A percentile compares a stretch with the other conserved stretches of the same genome.
phyloP scores from a whole-genome alignment of 2,888 invertebrate species.

The Apotomis betuletana region DNA sequence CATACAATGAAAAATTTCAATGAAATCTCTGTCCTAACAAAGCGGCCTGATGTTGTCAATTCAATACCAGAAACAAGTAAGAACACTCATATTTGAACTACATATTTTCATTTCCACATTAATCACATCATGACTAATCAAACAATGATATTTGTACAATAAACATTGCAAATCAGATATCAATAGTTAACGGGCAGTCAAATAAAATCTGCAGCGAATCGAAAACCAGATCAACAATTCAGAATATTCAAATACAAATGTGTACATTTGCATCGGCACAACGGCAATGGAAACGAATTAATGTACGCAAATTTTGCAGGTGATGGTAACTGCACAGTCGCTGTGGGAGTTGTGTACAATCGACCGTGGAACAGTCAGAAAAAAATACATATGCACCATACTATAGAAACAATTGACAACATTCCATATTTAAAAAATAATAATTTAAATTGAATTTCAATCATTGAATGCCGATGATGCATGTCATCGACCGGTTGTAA shows the following conservation, averaged over 20 bases:
- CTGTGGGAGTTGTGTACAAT: neutral
- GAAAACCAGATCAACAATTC: conserved; percentile 35
- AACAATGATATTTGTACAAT: conserved; percentile 6
- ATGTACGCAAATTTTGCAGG: conserved; percentile 36
- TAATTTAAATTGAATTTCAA: too few relatives aligned
- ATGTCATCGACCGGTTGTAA: too few relatives aligned
- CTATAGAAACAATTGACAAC: too few relatives aligned
- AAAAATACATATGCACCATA: too few relatives aligned
- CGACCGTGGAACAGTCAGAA: too few relatives aligned
- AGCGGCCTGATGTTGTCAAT: too few relatives aligned
- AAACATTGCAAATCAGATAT: conserved; percentile 12
- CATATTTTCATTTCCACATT: neutral
- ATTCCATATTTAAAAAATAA: too few relatives aligned
- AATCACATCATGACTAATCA: neutral
- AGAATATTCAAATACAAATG: conserved; percentile 27
- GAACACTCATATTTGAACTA: neutral
- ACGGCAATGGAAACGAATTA: conserved; percentile 35
- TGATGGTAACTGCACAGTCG: neutral
- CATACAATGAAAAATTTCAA: too few relatives aligned
- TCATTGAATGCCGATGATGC: too few relatives aligned
- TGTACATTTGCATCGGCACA: conserved; percentile 34
- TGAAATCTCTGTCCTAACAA: too few relatives aligned
- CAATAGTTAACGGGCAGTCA: conserved; percentile 3
- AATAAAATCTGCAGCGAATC: conserved; percentile 31
- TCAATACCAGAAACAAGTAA: neutral